Base-by-base conservation (phyloP, 1,140 invertebrate genomes). In the Drosophila subpulchrella region DNA sequence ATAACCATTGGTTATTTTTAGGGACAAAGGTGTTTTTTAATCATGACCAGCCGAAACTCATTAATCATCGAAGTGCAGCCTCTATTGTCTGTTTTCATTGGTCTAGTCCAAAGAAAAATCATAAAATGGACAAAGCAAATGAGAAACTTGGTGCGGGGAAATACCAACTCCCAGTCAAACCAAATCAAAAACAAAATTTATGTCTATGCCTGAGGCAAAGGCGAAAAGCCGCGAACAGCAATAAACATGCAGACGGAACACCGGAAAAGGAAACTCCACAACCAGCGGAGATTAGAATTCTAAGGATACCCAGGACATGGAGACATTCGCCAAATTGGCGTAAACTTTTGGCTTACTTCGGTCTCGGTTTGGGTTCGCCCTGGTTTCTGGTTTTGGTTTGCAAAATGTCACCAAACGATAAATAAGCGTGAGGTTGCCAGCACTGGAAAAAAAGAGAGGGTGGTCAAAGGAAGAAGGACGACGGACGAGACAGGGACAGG, bases 351-450 rank as follows among this genome's bases (percentile, higher is more conserved):
- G 55, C 39, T 61, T 56, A 48, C 63, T 66, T 34, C 46, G 56
- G 63, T 66, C 41, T 34, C 36, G 36, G 56, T 66, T 48, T 34
- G 27, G 36, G 57, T 34, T 34, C 42, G 56, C 32, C 56, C 24
- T 50, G 55, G 62, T 66, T 82, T 68, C 56, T 30, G 54, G 65
- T 51, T 56, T 50, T 44, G 80, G 75, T 62, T 70, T 55, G 32
- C 51, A 68, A 88, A 88, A 80, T 88, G 83, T 88, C 72, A 78
- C 83, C 81, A 47, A 77, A 60, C 76, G 83, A 88, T 88, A 88
- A 88, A 88, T 80, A 88, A 88, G 59, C 53, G 62, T 46, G 56
- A 48, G 48, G 39, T 41, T 36, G 54, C 34, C 32, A 30, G 56
- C 39, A 12, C n/a, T 15, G 53, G 53, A 15, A 17, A 58, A 13